Conservation (phyloP, 1,140 invertebrate species). For the Telenomus remus region DNA sequence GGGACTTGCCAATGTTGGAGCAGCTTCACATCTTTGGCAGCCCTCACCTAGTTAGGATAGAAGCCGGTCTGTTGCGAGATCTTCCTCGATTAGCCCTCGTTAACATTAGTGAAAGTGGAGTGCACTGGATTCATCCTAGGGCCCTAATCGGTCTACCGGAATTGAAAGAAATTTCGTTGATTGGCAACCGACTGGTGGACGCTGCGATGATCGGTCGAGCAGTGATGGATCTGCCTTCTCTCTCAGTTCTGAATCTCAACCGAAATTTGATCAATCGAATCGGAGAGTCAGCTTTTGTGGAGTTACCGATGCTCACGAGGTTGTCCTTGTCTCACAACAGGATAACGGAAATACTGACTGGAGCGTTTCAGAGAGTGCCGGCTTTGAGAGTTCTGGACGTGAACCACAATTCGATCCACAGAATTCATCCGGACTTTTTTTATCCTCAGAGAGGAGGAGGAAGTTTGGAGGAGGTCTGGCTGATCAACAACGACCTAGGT, state of each 20-base stretch:
- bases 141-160: constrained; percentile 83
- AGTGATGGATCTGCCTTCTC: constrained; percentile 82
- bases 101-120: constrained; percentile 86
- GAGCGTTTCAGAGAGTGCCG: constrained; percentile 87
- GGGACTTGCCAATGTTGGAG: constrained; percentile 83
- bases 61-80: constrained; percentile 84
- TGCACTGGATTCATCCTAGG: constrained; percentile 87
- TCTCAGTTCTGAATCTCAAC: constrained; percentile 82
- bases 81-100: constrained; percentile 83
- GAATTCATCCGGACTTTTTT: constrained; percentile 88
- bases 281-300: constrained; percentile 86
- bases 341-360: constrained; percentile 84
- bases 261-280: constrained; percentile 83
- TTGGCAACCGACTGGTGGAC: constrained; percentile 83
- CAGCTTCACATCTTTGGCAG: constrained; percentile 85
- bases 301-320: constrained; percentile 82
- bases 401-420: constrained; percentile 85
- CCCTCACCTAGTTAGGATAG: constrained; percentile 79
- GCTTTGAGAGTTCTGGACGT: constrained; percentile 83
- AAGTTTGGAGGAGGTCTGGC: constrained; percentile 84
- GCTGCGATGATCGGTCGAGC: constrained; percentile 86
- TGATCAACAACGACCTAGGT: constrained; percentile 85
- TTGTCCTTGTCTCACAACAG: constrained; percentile 84
- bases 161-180: constrained; percentile 82
- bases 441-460: constrained; percentile 80